Conservation (phyloP, 2,797 vertebrate species). For the Allobates femoralis region DNA sequence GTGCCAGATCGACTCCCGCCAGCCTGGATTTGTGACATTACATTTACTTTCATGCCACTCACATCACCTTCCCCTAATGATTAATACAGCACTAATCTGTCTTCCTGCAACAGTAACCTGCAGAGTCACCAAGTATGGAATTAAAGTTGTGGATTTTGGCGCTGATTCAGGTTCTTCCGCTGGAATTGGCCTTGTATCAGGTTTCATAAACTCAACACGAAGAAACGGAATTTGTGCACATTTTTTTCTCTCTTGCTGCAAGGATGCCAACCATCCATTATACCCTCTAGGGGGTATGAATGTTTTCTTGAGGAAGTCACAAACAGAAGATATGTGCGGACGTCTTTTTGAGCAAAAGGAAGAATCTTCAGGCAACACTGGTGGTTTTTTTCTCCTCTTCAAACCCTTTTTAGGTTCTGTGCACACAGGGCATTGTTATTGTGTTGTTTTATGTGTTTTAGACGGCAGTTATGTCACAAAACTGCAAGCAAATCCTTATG, state of each 20-base stretch:
- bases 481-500: too few species aligned
- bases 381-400: too few species aligned
- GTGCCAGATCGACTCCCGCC: background rate
- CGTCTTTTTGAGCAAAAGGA: too few species aligned
- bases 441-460: too few species aligned
- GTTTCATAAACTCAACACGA: slow-evolving; percentile 23
- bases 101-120: background rate
- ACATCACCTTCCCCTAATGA: background rate
- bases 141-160: slow-evolving; percentile 41
- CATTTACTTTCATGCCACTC: background rate
- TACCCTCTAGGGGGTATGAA: background rate
- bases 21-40: background rate
- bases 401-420: too few species aligned
- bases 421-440: too few species aligned
- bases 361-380: too few species aligned
- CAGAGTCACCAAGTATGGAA: slow-evolving; percentile 42
- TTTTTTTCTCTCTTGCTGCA: slow-evolving; percentile 3
- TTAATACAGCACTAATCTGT: background rate
- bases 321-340: background rate
- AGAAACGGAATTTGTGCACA: slow-evolving; percentile 5
- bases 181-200: slow-evolving; percentile 28
- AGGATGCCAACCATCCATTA: background rate
- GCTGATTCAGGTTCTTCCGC: slow-evolving; percentile 14
- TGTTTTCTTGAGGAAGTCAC: background rate
- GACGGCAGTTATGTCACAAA: too few species aligned